Percentiles rank a stretch among this genome's conserved stretches.
Conservation (phyloP, 2,888 invertebrate species). For the Vanessa cardui region DNA sequence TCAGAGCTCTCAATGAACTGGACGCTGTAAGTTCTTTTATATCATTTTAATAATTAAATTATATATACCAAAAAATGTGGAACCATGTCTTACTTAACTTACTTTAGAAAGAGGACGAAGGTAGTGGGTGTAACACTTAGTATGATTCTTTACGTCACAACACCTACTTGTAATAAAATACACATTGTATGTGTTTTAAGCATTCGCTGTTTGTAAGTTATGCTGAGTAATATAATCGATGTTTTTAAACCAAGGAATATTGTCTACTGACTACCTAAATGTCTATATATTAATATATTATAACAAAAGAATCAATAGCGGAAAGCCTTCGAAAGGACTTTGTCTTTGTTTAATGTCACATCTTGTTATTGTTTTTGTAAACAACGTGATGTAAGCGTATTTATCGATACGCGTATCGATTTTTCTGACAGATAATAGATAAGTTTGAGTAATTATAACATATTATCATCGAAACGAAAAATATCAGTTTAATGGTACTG, state of each 20-base stretch:
- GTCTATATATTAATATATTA: background rate
- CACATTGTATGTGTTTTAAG: no score
- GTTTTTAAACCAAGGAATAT: no score
- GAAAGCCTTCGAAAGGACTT: background rate
- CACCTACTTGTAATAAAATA: no score
- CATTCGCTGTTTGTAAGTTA: no score
- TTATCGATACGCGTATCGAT: constrained; percentile 5
- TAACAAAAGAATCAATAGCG: background rate
- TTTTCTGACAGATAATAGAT: constrained; percentile 9
- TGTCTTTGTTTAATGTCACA: constrained; percentile 9
- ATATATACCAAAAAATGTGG: background rate
- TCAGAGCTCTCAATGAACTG: constrained; percentile 95
- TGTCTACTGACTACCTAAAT: no score
- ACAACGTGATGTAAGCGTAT: constrained; percentile 19
- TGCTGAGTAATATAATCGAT: no score
- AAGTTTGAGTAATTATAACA: constrained; percentile 4
- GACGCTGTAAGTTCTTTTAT: constrained; percentile 87
- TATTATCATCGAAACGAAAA: background rate
- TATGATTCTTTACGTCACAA: no score
- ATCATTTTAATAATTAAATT: background rate
- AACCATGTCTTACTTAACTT: no score
- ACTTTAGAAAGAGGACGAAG: no score
- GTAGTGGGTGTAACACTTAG: no score
- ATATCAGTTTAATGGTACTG: background rate
- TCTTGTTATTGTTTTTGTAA: constrained; percentile 16